Conservation (phyloP, 2,113 vertebrate genomes). For the Heterotis niloticus region DNA sequence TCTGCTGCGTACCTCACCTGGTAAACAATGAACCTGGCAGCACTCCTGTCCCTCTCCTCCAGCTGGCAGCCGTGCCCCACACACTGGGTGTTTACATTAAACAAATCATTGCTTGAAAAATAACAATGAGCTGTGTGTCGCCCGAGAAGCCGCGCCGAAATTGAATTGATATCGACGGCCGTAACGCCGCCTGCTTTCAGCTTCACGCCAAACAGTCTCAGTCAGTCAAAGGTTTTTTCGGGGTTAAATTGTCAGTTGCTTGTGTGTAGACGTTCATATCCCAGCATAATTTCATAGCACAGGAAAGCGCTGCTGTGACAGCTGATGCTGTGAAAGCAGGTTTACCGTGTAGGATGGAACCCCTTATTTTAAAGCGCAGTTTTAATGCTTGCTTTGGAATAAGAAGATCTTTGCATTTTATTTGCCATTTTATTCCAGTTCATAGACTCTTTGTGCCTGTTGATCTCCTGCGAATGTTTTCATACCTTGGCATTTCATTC, state of each 20-base stretch:
- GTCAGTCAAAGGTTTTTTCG: neutral
- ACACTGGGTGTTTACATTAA: slow-evolving; percentile 2
- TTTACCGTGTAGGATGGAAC: too few species aligned
- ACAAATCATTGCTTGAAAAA: neutral
- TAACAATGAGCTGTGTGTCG: neutral
- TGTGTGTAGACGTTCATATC: neutral
- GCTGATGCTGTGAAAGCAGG: too few species aligned
- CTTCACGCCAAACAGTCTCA: neutral
- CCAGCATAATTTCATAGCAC: too few species aligned
- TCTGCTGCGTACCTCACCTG: too few species aligned
- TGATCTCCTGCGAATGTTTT: neutral
- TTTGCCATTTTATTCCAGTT: neutral
- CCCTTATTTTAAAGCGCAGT: neutral
- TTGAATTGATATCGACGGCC: neutral
- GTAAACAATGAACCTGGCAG: too few species aligned
- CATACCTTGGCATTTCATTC: slow-evolving; percentile 12
- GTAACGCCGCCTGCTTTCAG: neutral
- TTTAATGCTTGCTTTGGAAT: neutral
- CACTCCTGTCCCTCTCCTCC: neutral
- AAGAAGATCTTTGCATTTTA: neutral
- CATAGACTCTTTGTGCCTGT: neutral
- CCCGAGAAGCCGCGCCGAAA: neutral
- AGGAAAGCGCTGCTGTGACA: too few species aligned
- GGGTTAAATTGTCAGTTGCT: too few species aligned
- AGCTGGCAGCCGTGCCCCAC: neutral